These are phyloP conservation scores for Gonioctena quinquepunctata DNA, from an alignment of 1,140 invertebrate species.

Conservation along the genomic window DNA sequence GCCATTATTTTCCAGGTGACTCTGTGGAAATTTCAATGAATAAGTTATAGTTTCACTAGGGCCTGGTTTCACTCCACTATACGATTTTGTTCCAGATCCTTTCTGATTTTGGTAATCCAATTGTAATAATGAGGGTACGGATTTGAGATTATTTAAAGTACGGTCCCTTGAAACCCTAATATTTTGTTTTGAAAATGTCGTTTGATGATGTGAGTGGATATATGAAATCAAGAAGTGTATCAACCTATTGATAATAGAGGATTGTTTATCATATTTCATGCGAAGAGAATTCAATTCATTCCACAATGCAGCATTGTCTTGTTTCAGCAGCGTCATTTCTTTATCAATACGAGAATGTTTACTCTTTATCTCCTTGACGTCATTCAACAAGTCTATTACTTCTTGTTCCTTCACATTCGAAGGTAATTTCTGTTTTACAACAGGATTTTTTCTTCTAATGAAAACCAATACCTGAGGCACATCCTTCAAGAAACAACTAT, in stretches of 20 bases:
- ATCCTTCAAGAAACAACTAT: constrained; percentile 35
- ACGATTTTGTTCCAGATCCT: constrained; percentile 19
- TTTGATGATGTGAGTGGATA: constrained; percentile 36
- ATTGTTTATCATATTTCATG: constrained; percentile 36
- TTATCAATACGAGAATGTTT: constrained; percentile 26
- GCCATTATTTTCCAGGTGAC: background rate
- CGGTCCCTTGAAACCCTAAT: constrained; percentile 11
- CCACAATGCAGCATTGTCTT: constrained; percentile 37
- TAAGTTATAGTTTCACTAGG: constrained; percentile 9
- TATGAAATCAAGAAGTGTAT: constrained; percentile 39
- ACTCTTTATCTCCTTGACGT: constrained; percentile 24
- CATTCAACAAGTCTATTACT: constrained; percentile 16
- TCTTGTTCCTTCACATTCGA: background rate
- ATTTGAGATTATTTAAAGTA: constrained; percentile 26
- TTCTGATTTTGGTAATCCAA: constrained; percentile 28
- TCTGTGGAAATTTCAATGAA: constrained; percentile 3
- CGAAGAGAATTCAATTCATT: constrained; percentile 33
- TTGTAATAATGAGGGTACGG: constrained; percentile 27
- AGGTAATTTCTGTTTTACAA: constrained; percentile 10
- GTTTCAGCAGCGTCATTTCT: constrained; percentile 30
- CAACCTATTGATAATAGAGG: constrained; percentile 37
- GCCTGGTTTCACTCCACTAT: constrained; percentile 25
- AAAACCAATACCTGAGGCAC: constrained; percentile 29
- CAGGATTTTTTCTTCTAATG: constrained; percentile 34
- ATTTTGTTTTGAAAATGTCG: constrained; percentile 23